Evolutionary conservation across 2,888 invertebrate species (phyloP).

Genomic region (Zele albiditarsus): DNA sequence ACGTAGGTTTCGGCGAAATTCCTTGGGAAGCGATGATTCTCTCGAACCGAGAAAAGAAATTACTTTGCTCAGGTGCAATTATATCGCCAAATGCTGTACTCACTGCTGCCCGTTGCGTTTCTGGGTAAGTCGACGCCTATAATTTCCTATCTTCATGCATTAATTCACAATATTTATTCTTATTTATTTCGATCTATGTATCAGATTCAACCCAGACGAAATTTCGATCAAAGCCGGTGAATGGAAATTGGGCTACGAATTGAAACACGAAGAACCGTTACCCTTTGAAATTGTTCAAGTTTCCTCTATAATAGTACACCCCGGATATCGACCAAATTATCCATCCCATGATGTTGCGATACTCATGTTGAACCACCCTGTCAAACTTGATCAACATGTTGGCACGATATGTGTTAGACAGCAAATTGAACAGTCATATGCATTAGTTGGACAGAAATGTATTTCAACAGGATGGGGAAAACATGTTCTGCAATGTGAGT

Average conservation of each 20-base stretch:
- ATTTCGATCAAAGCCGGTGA: conserved; percentile 86
- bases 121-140: conserved; percentile 77
- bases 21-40: conserved; percentile 92
- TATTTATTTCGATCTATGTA: not conserved
- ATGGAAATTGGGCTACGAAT: conserved; percentile 86
- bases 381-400: conserved; percentile 81
- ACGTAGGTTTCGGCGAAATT: conserved; percentile 86
- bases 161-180: not conserved
- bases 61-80: conserved; percentile 87
- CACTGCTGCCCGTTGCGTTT: conserved; percentile 87
- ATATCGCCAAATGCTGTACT: conserved; percentile 83
- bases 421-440: conserved; percentile 40
- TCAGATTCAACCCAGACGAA: conserved; percentile 78
- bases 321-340: conserved; percentile 78
- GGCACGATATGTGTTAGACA: conserved; percentile 81
- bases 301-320: conserved; percentile 81
- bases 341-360: conserved; percentile 83
- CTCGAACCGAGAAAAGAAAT: conserved; percentile 80
- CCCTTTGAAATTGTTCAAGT: conserved; percentile 86
- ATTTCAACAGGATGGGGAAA: conserved; percentile 91
- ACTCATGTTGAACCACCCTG: conserved; percentile 76
- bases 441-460: conserved; percentile 76
- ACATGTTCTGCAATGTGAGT: conserved; percentile 82
- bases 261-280: conserved; percentile 79
- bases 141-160: not conserved